Conservation (phyloP, 2,113 vertebrate species). For the Toxotes chatareus region DNA sequence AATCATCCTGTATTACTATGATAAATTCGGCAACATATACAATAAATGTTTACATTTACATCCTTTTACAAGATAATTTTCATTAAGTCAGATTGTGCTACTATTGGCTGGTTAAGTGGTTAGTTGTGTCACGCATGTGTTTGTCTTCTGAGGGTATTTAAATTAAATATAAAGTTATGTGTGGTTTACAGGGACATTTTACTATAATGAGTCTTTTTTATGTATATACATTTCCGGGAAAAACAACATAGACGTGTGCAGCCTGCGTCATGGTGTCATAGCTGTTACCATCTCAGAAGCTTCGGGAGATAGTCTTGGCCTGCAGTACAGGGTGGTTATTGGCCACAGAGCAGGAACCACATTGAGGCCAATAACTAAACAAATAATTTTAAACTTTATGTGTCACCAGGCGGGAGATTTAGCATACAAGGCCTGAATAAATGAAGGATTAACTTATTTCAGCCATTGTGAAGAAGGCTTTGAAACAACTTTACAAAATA, state of each 20-base stretch:
- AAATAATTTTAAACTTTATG: no score
- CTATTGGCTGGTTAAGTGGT: background rate
- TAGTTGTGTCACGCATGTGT: background rate
- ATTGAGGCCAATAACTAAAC: no score
- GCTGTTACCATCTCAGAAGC: background rate
- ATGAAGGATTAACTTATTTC: no score
- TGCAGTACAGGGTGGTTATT: background rate
- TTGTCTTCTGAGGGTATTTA: background rate
- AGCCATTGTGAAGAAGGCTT: no score
- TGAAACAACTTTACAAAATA: no score
- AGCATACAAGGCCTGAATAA: no score
- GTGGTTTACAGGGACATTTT: no score
- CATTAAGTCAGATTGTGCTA: background rate
- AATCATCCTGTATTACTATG: background rate
- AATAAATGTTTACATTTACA: background rate
- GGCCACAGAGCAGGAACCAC: background rate
- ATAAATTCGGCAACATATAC: background rate
- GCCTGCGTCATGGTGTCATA: conserved; percentile 37
- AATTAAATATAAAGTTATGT: background rate
- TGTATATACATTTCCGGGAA: background rate
- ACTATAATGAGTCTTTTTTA: no score
- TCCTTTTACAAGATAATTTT: background rate
- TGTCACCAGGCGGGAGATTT: no score
- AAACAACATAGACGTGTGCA: background rate
- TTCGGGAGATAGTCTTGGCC: background rate